Evolutionary conservation across 2,888 invertebrate species (phyloP).

Genomic region (Melieria crassipennis): DNA sequence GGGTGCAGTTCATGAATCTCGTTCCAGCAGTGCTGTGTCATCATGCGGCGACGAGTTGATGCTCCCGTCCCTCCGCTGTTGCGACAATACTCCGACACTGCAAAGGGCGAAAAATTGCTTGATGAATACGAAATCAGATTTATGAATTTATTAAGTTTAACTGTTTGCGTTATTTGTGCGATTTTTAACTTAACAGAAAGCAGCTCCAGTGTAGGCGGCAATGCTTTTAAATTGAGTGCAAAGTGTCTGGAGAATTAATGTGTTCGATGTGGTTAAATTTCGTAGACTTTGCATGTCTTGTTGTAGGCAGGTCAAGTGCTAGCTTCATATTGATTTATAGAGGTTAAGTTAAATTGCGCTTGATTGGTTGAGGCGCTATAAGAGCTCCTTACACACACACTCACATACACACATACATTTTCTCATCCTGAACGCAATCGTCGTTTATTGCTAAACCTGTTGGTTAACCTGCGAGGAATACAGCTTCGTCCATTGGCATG

Average conservation of each 20-base stretch:
- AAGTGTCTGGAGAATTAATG: too few species aligned
- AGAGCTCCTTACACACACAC: too few species aligned
- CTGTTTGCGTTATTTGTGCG: neutral
- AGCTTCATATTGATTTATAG: too few species aligned
- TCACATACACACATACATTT: neutral
- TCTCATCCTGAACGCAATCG: neutral
- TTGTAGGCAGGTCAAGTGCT: too few species aligned
- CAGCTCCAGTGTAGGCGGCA: neutral
- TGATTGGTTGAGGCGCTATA: too few species aligned
- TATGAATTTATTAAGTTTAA: neutral
- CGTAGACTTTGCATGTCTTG: too few species aligned
- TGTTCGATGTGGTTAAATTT: too few species aligned
- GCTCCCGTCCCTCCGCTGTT: slow-evolving; percentile 52
- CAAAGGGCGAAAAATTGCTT: neutral
- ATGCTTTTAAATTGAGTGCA: neutral
- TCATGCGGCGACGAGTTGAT: slow-evolving; percentile 62
- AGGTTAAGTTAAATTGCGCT: too few species aligned
- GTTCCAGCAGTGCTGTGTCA: slow-evolving; percentile 65
- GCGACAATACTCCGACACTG: slow-evolving; percentile 67
- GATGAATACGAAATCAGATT: neutral
- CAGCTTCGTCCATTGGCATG: too few species aligned
- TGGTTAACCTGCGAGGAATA: too few species aligned
- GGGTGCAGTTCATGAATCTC: slow-evolving; percentile 66
- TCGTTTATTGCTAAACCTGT: too few species aligned
- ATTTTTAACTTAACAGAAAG: neutral